Evolutionary conservation across 2,888 invertebrate genomes (phyloP).

Genomic region (Drosophila antonietae): DNA sequence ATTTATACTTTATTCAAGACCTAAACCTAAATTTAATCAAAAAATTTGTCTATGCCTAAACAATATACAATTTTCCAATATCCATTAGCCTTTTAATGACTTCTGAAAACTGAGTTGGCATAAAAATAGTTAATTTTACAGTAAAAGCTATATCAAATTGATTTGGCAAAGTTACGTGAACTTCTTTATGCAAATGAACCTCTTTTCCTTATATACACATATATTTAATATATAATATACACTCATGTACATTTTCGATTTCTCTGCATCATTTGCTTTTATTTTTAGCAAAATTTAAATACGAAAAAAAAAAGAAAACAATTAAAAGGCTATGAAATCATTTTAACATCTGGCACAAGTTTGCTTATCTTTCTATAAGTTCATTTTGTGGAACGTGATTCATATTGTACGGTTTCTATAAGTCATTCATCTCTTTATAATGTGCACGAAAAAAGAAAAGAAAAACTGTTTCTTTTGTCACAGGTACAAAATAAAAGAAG

Average conservation of each 20-base stretch:
- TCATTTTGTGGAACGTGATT: conserved; percentile 7
- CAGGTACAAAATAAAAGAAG: neutral
- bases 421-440: neutral
- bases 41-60: too few relatives aligned
- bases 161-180: neutral
- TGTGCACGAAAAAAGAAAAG: neutral
- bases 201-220: neutral
- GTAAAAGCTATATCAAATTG: neutral
- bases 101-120: neutral
- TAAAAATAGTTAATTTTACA: neutral
- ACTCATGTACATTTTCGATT: neutral
- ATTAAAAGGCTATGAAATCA: neutral
- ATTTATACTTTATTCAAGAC: too few relatives aligned
- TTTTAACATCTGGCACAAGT: conserved; percentile 4
- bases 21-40: too few relatives aligned
- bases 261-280: neutral
- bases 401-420: conserved; percentile 1
- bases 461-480: neutral
- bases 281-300: conserved; percentile 4
- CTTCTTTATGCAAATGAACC: neutral
- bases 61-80: too few relatives aligned
- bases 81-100: too few relatives aligned
- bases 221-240: neutral
- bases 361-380: neutral
- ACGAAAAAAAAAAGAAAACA: neutral